Conservation (phyloP, 1,140 invertebrate genomes). For the Pachyrhynchus sulphureomaculatus region DNA sequence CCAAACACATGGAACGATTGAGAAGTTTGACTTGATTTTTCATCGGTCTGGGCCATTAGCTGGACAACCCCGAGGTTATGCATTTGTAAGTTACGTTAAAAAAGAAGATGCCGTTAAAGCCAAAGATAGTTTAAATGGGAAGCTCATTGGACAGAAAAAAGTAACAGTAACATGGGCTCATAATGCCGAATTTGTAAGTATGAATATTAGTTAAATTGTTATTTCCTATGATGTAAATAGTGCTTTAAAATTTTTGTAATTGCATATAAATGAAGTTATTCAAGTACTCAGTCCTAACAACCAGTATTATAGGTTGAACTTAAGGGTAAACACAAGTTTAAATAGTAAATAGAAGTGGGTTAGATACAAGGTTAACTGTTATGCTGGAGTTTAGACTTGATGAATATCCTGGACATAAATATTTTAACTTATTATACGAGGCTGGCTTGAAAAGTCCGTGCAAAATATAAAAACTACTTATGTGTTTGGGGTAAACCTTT, state of each 20-base stretch:
- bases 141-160: constrained; percentile 69
- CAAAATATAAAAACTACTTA: too few species aligned
- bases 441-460: too few species aligned
- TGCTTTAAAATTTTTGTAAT: background rate
- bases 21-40: constrained; percentile 93
- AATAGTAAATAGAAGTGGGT: too few species aligned
- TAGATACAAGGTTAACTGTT: too few species aligned
- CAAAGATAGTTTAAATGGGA: constrained; percentile 72
- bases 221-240: background rate
- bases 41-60: constrained; percentile 84
- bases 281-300: too few species aligned
- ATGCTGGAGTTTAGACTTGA: too few species aligned
- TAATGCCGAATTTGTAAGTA: constrained; percentile 66
- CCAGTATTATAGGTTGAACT: too few species aligned
- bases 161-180: constrained; percentile 83
- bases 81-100: constrained; percentile 83
- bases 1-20: constrained; percentile 87
- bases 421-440: too few species aligned
- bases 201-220: background rate
- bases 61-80: constrained; percentile 89
- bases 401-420: too few species aligned
- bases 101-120: constrained; percentile 66
- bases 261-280: background rate
- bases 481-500: too few species aligned
- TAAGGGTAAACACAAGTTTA: too few species aligned